Evolutionary conservation across 2,888 invertebrate genomes (phyloP).

Genomic region (Choristoneura rosaceana): DNA sequence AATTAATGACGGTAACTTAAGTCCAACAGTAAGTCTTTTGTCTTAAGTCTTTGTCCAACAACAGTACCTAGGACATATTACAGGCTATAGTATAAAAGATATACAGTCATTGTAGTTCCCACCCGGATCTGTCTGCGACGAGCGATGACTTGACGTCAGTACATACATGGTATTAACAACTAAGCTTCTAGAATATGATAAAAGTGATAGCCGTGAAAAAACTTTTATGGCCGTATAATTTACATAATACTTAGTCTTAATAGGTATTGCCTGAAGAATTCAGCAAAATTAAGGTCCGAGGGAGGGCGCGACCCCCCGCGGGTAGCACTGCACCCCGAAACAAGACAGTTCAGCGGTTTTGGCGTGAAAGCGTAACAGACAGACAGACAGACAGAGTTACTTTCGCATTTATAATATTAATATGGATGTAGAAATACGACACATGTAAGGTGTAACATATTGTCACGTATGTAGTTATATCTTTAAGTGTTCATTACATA

Average conservation of each 20-base stretch:
- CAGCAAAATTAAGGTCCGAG: too few relatives aligned
- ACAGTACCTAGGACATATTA: too few relatives aligned
- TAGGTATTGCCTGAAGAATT: neutral
- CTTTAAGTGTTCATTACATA: neutral
- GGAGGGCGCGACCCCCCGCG: too few relatives aligned
- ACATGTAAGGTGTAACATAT: neutral
- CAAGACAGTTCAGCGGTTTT: too few relatives aligned
- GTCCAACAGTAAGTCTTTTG: neutral
- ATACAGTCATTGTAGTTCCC: constrained; percentile 4
- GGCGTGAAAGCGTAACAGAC: too few relatives aligned
- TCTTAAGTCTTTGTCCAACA: too few relatives aligned
- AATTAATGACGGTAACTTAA: too few relatives aligned
- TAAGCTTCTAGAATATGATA: constrained; percentile 12
- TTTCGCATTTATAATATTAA: too few relatives aligned
- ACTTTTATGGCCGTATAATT: neutral
- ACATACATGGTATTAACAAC: constrained; percentile 9
- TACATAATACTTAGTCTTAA: neutral
- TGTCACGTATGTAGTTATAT: neutral
- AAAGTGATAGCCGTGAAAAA: constrained; percentile 12
- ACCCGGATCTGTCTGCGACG: constrained; percentile 20
- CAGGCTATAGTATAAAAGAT: too few relatives aligned
- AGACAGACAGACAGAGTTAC: too few relatives aligned
- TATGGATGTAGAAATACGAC: constrained; percentile 1
- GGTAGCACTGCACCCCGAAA: too few relatives aligned
- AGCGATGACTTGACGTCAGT: constrained; percentile 4